Conservation (phyloP, 1,140 invertebrate genomes). For the Drosophila mauritiana region DNA sequence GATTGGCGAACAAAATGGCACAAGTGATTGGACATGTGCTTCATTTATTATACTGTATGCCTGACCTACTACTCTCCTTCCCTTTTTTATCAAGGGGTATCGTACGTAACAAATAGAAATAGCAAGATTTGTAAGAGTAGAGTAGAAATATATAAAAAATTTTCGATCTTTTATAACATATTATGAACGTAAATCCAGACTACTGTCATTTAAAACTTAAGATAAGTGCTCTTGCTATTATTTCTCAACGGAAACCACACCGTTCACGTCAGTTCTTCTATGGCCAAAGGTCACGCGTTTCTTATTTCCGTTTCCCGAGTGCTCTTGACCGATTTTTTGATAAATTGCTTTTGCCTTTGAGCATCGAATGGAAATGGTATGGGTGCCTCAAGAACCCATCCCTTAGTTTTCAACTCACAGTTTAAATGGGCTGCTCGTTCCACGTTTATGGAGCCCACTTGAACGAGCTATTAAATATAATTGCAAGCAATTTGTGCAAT, state of each 20-base stretch:
- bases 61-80: constrained; percentile 13
- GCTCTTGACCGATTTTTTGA: constrained; percentile 53
- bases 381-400: constrained; percentile 21
- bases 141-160: no score
- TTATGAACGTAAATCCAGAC: not conserved
- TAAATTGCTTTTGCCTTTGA: constrained; percentile 54
- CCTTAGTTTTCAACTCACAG: constrained; percentile 2
- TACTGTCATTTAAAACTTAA: not conserved
- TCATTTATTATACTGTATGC: constrained; percentile 23
- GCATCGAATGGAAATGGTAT: constrained; percentile 1
- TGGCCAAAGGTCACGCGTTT: constrained; percentile 26
- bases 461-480: constrained; percentile 75
- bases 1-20: constrained; percentile 50
- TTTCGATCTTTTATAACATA: no score
- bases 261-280: constrained; percentile 9
- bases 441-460: constrained; percentile 57
- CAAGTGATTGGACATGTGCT: constrained; percentile 54
- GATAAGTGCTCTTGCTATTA: constrained; percentile 10
- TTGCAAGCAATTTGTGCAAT: constrained; percentile 77
- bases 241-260: not conserved
- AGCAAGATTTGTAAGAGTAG: not conserved
- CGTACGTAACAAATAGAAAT: not conserved
- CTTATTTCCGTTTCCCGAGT: constrained; percentile 16
- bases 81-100: constrained; percentile 2
- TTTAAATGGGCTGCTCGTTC: constrained; percentile 17